Conservation (phyloP, 2,113 vertebrate genomes). For the Hippocampus guttulatus region DNA sequence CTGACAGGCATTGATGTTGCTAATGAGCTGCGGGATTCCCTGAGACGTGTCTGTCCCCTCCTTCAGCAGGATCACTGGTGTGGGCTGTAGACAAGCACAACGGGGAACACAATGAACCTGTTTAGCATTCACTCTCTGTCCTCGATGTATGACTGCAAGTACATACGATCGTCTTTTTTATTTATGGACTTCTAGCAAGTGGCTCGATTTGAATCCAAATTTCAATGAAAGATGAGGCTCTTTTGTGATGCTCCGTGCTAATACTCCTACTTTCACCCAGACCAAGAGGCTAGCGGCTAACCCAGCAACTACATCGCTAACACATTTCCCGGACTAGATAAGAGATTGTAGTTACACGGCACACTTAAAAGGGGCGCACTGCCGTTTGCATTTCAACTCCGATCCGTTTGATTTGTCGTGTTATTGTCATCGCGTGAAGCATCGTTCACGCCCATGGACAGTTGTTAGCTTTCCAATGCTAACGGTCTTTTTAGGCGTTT, state of each 20-base stretch:
- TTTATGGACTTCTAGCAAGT: too few species aligned
- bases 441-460: constrained; percentile 49
- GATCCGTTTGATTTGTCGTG: background rate
- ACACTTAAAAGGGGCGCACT: background rate
- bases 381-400: background rate
- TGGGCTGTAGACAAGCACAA: constrained; percentile 71
- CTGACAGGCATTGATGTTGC: constrained; percentile 98
- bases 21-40: constrained; percentile 91
- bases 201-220: too few species aligned
- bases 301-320: too few species aligned
- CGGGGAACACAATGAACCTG: too few species aligned
- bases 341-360: background rate
- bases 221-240: too few species aligned
- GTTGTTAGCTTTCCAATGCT: constrained; percentile 28
- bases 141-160: too few species aligned
- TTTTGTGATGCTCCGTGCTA: background rate
- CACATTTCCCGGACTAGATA: too few species aligned
- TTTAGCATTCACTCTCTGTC: too few species aligned
- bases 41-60: constrained; percentile 96
- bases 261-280: background rate
- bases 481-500: constrained; percentile 12
- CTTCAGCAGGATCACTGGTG: constrained; percentile 92
- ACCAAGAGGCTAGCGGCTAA: background rate
- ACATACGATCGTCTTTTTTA: too few species aligned
- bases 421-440: background rate